Conservation (phyloP, 2,797 vertebrate genomes). For the Leptodactylus fallax region DNA sequence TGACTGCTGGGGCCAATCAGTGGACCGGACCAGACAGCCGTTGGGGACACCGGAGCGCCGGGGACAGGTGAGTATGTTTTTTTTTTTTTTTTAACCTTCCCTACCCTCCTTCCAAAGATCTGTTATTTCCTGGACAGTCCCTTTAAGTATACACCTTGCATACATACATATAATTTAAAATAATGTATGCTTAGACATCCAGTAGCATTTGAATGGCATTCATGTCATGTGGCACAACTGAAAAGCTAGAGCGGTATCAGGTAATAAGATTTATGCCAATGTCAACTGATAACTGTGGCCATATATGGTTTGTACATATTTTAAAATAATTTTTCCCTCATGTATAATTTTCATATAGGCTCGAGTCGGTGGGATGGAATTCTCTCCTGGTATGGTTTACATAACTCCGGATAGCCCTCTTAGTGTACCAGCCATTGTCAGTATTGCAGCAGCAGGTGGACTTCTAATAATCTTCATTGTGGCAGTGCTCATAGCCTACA, state of each 20-base stretch:
- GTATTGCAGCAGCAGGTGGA: conserved; percentile 92
- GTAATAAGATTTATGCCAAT: neutral
- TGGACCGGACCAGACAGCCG: no score
- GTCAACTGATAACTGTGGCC: neutral
- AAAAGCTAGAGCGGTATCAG: neutral
- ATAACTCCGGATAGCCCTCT: conserved; percentile 96
- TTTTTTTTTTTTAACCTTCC: no score
- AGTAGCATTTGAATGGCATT: neutral
- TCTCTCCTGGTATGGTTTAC: conserved; percentile 95
- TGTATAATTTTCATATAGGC: conserved; percentile 76
- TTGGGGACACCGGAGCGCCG: no score
- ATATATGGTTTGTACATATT: neutral
- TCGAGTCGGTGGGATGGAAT: conserved; percentile 94
- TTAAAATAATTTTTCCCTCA: neutral
- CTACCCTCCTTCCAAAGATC: no score
- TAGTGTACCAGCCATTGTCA: conserved; percentile 92
- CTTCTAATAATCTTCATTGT: conserved; percentile 96
- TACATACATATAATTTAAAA: neutral
- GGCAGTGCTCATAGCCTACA: conserved; percentile 95
- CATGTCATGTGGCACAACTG: neutral
- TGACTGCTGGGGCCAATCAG: no score
- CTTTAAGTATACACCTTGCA: no score
- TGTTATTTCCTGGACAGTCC: no score
- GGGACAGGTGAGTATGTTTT: no score
- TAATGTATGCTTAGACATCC: neutral